Evolutionary conservation across 2,888 invertebrate genomes (phyloP).

Genomic region (Thecophora atra): DNA sequence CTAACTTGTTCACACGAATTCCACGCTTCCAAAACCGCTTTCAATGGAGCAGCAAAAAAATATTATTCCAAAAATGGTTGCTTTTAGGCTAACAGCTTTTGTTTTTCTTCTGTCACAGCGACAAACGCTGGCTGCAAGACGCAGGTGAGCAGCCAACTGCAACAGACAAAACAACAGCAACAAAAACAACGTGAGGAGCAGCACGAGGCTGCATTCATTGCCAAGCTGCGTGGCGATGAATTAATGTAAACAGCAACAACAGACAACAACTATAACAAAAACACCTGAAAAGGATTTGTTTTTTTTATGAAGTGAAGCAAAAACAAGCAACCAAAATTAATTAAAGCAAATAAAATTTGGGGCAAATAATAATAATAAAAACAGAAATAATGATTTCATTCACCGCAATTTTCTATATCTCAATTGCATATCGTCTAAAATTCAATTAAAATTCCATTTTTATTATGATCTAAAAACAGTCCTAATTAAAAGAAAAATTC

Average conservation of each 20-base stretch:
- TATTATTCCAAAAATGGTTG: background rate
- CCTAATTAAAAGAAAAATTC: background rate
- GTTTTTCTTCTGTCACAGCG: background rate
- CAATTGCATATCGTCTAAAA: no score
- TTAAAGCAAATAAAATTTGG: no score
- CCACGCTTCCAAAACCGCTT: background rate
- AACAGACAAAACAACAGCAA: background rate
- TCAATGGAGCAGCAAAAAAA: background rate
- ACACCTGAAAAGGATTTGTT: background rate
- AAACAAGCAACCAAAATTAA: background rate
- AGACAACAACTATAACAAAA: background rate
- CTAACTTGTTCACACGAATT: background rate
- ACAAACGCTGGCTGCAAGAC: background rate
- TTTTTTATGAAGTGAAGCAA: background rate
- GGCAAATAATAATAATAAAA: no score
- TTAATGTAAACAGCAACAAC: background rate
- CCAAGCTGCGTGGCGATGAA: background rate
- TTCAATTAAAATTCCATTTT: no score
- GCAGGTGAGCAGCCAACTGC: conserved; percentile 25
- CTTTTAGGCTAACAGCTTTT: conserved; percentile 10
- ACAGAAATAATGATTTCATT: no score
- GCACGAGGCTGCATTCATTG: background rate
- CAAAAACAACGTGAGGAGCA: background rate
- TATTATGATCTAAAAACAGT: no score
- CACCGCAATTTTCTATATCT: no score